Evolutionary conservation across 2,888 invertebrate genomes (phyloP).

Genomic region (Apoda limacodes): DNA sequence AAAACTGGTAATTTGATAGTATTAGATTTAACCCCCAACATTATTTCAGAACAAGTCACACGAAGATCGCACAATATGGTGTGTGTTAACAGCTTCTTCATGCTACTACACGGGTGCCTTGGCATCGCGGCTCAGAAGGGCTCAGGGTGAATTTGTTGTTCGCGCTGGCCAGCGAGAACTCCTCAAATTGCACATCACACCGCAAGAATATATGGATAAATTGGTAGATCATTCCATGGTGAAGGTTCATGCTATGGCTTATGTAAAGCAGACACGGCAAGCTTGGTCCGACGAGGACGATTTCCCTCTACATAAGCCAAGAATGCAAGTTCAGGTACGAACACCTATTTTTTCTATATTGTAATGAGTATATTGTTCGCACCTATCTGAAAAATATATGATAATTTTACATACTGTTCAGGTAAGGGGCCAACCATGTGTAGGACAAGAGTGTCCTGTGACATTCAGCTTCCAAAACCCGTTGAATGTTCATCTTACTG

Average conservation of each 20-base stretch:
- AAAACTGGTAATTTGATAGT: too few relatives aligned
- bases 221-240: slow-evolving; percentile 78
- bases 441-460: slow-evolving; percentile 65
- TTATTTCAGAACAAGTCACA: slow-evolving; percentile 71
- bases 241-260: slow-evolving; percentile 79
- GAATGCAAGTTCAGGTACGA: slow-evolving; percentile 71
- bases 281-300: slow-evolving; percentile 81
- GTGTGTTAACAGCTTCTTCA: slow-evolving; percentile 73
- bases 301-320: slow-evolving; percentile 76
- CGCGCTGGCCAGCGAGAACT: slow-evolving; percentile 73
- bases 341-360: too few relatives aligned
- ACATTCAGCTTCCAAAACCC: slow-evolving; percentile 77
- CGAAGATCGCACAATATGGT: slow-evolving; percentile 72
- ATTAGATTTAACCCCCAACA: too few relatives aligned
- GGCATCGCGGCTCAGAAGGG: slow-evolving; percentile 72
- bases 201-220: slow-evolving; percentile 77
- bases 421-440: slow-evolving; percentile 60
- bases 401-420: too few relatives aligned
- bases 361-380: too few relatives aligned
- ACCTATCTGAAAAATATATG: too few relatives aligned
- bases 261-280: slow-evolving; percentile 78
- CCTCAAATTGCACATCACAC: slow-evolving; percentile 71
- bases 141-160: slow-evolving; percentile 71
- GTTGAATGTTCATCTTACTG: slow-evolving; percentile 70
- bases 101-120: slow-evolving; percentile 78